phyloP scores from a whole-genome alignment of 2,888 invertebrate genomes.

The Cactoblastis cactorum region DNA sequence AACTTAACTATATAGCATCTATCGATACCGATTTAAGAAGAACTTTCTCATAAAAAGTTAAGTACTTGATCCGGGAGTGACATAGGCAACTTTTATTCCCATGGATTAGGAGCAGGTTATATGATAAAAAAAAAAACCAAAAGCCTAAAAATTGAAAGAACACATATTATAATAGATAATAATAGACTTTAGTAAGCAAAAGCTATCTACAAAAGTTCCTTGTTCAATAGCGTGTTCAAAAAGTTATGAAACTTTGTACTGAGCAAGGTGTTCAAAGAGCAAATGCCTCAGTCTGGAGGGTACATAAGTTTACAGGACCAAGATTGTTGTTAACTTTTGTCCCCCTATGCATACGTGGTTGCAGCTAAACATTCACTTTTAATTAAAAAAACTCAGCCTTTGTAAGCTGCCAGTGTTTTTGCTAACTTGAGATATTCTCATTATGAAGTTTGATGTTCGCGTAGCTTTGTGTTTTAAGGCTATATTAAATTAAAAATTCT shows the following conservation, averaged over 20 bases:
- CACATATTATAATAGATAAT: too few relatives aligned
- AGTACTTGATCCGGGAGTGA: too few relatives aligned
- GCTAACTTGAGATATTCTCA: neutral
- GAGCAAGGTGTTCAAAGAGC: neutral
- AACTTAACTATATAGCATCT: too few relatives aligned
- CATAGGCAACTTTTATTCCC: too few relatives aligned
- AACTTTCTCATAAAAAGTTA: too few relatives aligned
- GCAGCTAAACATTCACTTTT: slow-evolving; percentile 14
- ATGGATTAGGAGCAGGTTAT: too few relatives aligned
- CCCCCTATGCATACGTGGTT: slow-evolving; percentile 27
- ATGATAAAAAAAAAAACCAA: too few relatives aligned
- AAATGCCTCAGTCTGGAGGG: neutral
- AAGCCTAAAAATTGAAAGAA: too few relatives aligned
- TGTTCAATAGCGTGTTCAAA: neutral
- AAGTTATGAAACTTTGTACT: neutral
- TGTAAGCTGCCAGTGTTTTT: slow-evolving; percentile 6
- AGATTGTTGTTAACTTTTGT: slow-evolving; percentile 19
- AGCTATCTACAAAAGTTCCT: neutral
- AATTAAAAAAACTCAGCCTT: slow-evolving; percentile 13
- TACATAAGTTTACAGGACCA: neutral
- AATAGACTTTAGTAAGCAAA: too few relatives aligned
- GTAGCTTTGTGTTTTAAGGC: neutral
- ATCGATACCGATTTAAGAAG: too few relatives aligned
- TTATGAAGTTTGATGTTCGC: slow-evolving; percentile 8
- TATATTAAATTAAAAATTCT: too few relatives aligned